Evolutionary conservation across 1,140 invertebrate species (phyloP).

Genomic region (Formica exsecta): DNA sequence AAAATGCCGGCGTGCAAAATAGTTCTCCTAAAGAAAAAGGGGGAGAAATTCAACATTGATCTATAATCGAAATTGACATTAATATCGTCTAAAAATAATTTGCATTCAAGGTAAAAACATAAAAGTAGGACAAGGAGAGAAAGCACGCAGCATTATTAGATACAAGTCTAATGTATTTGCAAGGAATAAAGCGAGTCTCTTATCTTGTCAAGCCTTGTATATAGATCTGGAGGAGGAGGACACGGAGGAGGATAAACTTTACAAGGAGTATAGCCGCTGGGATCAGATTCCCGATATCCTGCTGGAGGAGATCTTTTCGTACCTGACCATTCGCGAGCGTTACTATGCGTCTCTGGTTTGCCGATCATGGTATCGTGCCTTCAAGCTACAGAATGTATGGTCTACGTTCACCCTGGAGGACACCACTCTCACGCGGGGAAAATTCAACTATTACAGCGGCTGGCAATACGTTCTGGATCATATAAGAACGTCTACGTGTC

Average conservation of each 20-base stretch:
- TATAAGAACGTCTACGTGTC: constrained; percentile 90
- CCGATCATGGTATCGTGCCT: constrained; percentile 90
- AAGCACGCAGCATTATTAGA: not conserved
- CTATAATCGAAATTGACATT: constrained; percentile 35
- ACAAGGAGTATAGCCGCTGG: constrained; percentile 89
- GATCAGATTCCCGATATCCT: constrained; percentile 91
- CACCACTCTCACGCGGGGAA: constrained; percentile 90
- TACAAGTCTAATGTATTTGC: not conserved
- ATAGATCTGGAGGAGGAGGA: constrained; percentile 88
- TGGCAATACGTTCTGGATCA: constrained; percentile 94
- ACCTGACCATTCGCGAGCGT: constrained; percentile 90
- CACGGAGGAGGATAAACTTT: constrained; percentile 80
- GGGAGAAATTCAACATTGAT: not conserved
- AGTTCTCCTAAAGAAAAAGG: not conserved
- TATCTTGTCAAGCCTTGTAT: constrained; percentile 86
- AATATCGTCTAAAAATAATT: constrained; percentile 59
- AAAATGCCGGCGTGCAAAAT: not conserved
- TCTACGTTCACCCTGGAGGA: constrained; percentile 91
- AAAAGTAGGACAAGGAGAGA: constrained; percentile 52
- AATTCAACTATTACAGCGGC: constrained; percentile 94
- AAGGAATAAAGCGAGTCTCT: not conserved
- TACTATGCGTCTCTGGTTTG: constrained; percentile 93
- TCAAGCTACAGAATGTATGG: constrained; percentile 92
- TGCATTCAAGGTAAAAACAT: constrained; percentile 38
- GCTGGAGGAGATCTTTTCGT: constrained; percentile 92